These are phyloP conservation scores for Phyllotreta cruciferae DNA, from an alignment of 2,888 invertebrate genomes.

Conservation along the genomic window DNA sequence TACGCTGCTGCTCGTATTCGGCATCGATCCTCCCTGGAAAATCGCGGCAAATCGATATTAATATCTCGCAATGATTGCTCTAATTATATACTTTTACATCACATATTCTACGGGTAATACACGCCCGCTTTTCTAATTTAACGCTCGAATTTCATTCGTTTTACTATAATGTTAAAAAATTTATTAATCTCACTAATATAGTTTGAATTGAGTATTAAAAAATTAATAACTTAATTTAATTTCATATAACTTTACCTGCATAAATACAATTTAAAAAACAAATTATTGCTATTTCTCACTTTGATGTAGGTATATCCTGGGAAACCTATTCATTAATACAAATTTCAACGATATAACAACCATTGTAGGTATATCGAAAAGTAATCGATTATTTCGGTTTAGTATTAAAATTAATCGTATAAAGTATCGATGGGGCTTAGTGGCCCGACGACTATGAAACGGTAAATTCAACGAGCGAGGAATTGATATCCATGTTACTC, in stretches of 20 bases:
- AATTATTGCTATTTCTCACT: too few species aligned
- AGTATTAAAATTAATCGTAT: background rate
- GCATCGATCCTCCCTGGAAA: constrained; percentile 86
- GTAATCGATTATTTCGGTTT: background rate
- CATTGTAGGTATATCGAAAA: background rate
- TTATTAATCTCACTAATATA: too few species aligned
- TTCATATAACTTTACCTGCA: too few species aligned
- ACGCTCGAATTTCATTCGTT: too few species aligned
- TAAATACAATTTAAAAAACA: too few species aligned
- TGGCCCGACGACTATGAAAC: background rate
- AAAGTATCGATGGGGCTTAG: background rate
- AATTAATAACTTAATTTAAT: too few species aligned
- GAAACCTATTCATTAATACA: too few species aligned
- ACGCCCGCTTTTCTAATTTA: too few species aligned
- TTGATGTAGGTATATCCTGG: too few species aligned
- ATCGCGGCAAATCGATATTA: constrained; percentile 16
- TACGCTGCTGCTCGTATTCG: constrained; percentile 88
- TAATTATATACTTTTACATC: background rate
- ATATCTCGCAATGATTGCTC: constrained; percentile 11
- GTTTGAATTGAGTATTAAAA: too few species aligned
- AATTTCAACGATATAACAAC: background rate
- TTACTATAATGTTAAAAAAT: too few species aligned
- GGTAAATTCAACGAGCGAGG: background rate
- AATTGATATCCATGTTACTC: constrained; percentile 5
- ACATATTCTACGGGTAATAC: background rate